A percentile compares a stretch with the other conserved stretches of the same genome.
phyloP scores from a whole-genome alignment of 1,140 invertebrate genomes.

The Archegozetes longisetosus region DNA sequence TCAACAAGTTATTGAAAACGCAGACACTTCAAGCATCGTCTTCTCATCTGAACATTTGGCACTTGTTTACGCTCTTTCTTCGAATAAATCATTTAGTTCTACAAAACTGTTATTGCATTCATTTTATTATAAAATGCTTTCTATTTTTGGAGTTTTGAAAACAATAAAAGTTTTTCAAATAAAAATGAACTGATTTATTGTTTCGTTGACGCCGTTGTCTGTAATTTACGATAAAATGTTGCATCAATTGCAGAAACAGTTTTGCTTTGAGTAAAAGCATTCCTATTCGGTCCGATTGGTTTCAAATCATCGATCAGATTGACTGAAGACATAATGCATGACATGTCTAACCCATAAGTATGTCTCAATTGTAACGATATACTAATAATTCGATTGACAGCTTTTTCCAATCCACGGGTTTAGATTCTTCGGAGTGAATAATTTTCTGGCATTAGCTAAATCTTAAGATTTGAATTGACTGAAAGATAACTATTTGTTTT shows the following conservation, averaged over 20 bases:
- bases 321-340: not conserved
- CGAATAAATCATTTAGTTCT: conserved; percentile 25
- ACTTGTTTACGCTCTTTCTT: conserved; percentile 57
- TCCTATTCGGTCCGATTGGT: not conserved
- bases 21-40: conserved; percentile 64
- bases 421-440: conserved; percentile 43
- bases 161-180: too few species aligned
- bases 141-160: not conserved
- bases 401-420: conserved; percentile 72
- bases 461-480: conserved; percentile 39
- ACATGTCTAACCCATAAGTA: conserved; percentile 28
- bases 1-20: conserved; percentile 48
- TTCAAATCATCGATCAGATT: not conserved
- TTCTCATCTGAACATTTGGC: conserved; percentile 87
- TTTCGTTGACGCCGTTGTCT: too few species aligned
- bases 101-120: not conserved
- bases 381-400: conserved; percentile 61
- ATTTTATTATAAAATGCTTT: not conserved
- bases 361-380: conserved; percentile 58
- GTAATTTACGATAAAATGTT: not conserved
- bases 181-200: not conserved
- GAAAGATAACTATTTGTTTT: conserved; percentile 34
- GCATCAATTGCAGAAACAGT: not conserved
- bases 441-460: conserved; percentile 61
- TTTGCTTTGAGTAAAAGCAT: not conserved